Base-by-base conservation (phyloP, 2,797 vertebrate genomes). In the Coluber constrictor region DNA sequence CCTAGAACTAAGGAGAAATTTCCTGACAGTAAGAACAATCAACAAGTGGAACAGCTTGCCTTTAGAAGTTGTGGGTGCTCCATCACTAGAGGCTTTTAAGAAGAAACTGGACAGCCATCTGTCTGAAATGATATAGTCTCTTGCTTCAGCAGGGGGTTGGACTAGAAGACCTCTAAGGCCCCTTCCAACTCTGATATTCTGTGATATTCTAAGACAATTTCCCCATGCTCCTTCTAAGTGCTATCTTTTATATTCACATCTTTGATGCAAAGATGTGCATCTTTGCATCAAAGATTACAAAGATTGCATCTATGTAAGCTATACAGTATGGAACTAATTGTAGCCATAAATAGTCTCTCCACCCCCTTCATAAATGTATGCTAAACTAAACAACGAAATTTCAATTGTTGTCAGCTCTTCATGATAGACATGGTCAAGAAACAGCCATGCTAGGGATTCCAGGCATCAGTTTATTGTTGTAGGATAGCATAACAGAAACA, bases 331-430 rank as follows among this genome's bases (percentile, higher is more conserved):
- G 29, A 18, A 43, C 18, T 18, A 51, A 15, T 54, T 90, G 37
- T 63, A 61, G 47, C 47, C 63, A 29, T 5, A n/a, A 29, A 29
- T 20, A 54, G 43, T 16, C 2, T 63, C 27, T 29, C 51, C 27
- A 18, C 8, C 8, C 4, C 4, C 37, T 79, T 43, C 37, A 79
- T 79, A 79, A 79, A 79, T 79, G 37, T 43, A 79, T 43, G 37
- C 37, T 94, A 95, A 96, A 95, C 93, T 95, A 90, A 95, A 95
- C 93, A 93, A 93, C 91, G 29, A 61, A 91, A 93, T 94, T 96
- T 95, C 92, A 95, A 95, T 12, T 37, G 15, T 20, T 79, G 66
- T 70, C 70, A 79, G 70, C 32, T 20, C 70, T 79, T 43, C 70
- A 79, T 43, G 18, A 18, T 23, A 79, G 32, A 8, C 32, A 79